Base-by-base conservation (phyloP, 2,888 invertebrate genomes). In the Eristalinus sepulchralis region DNA sequence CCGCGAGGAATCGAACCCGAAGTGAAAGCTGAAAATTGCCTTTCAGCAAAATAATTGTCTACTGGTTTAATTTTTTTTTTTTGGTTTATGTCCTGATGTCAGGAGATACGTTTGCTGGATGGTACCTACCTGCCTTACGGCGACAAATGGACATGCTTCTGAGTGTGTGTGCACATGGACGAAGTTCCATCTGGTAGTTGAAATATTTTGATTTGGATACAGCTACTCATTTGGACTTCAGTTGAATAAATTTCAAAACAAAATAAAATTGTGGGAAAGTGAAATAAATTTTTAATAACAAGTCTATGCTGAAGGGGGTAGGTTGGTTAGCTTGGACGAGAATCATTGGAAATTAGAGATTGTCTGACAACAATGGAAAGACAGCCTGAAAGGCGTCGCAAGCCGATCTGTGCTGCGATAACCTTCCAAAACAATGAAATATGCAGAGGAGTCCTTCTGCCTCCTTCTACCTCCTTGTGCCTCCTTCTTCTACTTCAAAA, bases 21-120 rank as follows among this genome's bases (percentile, higher is more conserved):
- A 73, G 64, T 62, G 60, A 77, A 66, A 83, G 62, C 83, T 79
- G 86, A 83, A 86, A 83, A 86, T 86, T 86, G 86, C 86, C 86
- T 86, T 86, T 86, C 83, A 86, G 86, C 86, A 72, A 71, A 86
- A 73, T 86, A 78, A 86, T 86, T 86, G 86, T 86, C 57, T 83
- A 78, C 66, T 86, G 86, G 83, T 86, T 83, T 86, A 86, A n/a
- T n/a, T 86, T 77, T 82, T 76, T 75, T 62, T 66, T 47, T 60
- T 60, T 39, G 68, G 24, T 66, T 6, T 6, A 47, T n/a, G 17
- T 33, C 20, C 20, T 39, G 22, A 63, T 70, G 62, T 64, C 17
- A 8, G 13, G 4, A 59, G 62, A 75, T 60, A 39, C 39, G 39
- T 39, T 47, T n/a, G 39, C 17, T 17, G 47, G 47, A 47, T 47